Base-by-base conservation (phyloP, 2,888 invertebrate species). In the Synanthedon andrenaeformis region DNA sequence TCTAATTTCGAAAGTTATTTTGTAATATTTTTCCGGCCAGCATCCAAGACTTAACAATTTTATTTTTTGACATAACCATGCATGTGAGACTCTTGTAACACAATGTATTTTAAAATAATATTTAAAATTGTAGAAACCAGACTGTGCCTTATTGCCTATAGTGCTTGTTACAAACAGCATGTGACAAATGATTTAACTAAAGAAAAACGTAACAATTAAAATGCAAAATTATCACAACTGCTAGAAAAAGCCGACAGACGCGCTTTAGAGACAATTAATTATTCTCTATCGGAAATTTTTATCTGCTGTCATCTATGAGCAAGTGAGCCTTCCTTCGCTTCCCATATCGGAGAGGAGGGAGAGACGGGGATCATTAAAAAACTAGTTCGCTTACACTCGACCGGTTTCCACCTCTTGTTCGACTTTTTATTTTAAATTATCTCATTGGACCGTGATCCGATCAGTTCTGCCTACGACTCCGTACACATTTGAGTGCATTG, bases 241-340 rank as follows among this genome's bases (percentile, higher is more conserved):
- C 45, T n/a, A 45, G n/a, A 13, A 45, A 45, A n/a, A 45, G 11
- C 45, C n/a, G 45, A n/a, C 45, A 12, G 10, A 35, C 45, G 45
- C 45, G 45, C 14, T 45, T n/a, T 45, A n/a, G 13, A n/a, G 45
- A 45, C 64, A 60, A 65, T 65, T 67, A 67, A 67, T 69, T 66
- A 64, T 64, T 60, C 56, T 52, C 54, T 68, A 73, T 74, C 74
- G 56, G 61, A 60, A 59, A 64, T 62, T 69, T 49, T 74, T 79
- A 82, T 82, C 79, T 69, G 60, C 69, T 76, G 79, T 80, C 82
- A 82, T 82, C 80, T 79, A 69, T 62, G 61, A 59, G 72, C 72
- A 64, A 66, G 60, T 64, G 65, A 70, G 66, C 67, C 70, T 63
- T 68, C 64, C 68, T 55, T 61, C n/a, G 14, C 13, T 45, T 45